Percentiles rank a stretch among this genome's conserved stretches.
Conservation (phyloP, 1,140 invertebrate species). For the Apis mellifera region Amel_HAv3.1 CM009932.2:12566501-12567000, state of each 20-base stretch:
- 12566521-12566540: conserved; percentile 1
- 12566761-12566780: neutral
- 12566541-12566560: conserved; percentile 22
- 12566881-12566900: conserved; percentile 24
- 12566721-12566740: conserved; percentile 29
- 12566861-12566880: conserved; percentile 4
- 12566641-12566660: conserved; percentile 28
- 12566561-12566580: conserved; percentile 23
- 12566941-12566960: neutral
- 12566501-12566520: too few relatives aligned
- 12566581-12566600: conserved; percentile 14
- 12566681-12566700: conserved; percentile 25
- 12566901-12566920: neutral
- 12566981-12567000: neutral
- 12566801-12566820: conserved; percentile 3
- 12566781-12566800: neutral
- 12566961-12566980: too few relatives aligned
- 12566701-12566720: conserved; percentile 27
- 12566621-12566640: conserved; percentile 28
- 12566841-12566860: conserved; percentile 36
- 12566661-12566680: conserved; percentile 51
- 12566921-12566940: too few relatives aligned
- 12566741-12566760: conserved; percentile 6
- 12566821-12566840: conserved; percentile 16
- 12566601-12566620: conserved; percentile 30